Evolutionary conservation across 2,888 invertebrate species (phyloP).

Genomic region (Sphinx pinastri): DNA sequence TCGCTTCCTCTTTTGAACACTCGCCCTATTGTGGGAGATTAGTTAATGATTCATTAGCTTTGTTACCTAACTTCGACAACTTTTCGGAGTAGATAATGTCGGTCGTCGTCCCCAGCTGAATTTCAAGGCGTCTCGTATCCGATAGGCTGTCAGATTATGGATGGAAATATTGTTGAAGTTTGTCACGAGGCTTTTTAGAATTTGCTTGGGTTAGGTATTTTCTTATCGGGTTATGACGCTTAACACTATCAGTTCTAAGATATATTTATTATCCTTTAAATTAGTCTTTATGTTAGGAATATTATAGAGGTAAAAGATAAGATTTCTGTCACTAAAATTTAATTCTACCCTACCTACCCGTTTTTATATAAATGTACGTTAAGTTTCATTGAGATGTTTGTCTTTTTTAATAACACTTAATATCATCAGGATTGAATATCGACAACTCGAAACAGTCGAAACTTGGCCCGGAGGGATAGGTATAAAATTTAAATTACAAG

Average conservation of each 20-base stretch:
- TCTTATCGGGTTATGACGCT: neutral
- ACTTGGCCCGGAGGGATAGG: neutral
- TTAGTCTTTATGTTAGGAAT: no score
- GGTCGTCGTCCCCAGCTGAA: slow-evolving; percentile 38
- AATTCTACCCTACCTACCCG: no score
- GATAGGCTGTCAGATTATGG: slow-evolving; percentile 22
- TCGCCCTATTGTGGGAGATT: slow-evolving; percentile 67
- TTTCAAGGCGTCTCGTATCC: slow-evolving; percentile 30
- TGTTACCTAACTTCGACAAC: slow-evolving; percentile 45
- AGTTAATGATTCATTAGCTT: slow-evolving; percentile 70
- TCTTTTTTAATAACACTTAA: neutral
- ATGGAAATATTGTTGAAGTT: slow-evolving; percentile 19
- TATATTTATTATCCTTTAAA: no score
- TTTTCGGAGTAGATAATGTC: slow-evolving; percentile 40
- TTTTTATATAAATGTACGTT: no score
- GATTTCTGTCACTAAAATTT: no score
- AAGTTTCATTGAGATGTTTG: neutral
- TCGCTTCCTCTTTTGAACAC: slow-evolving; percentile 72
- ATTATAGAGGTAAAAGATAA: no score
- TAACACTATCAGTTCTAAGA: neutral
- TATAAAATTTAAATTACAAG: slow-evolving; percentile 12
- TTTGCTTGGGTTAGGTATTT: neutral
- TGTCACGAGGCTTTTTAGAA: neutral
- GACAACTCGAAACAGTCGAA: neutral
- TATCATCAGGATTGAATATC: neutral